Base-by-base conservation (phyloP, 2,888 invertebrate genomes). In the Tridacna gigas region DNA sequence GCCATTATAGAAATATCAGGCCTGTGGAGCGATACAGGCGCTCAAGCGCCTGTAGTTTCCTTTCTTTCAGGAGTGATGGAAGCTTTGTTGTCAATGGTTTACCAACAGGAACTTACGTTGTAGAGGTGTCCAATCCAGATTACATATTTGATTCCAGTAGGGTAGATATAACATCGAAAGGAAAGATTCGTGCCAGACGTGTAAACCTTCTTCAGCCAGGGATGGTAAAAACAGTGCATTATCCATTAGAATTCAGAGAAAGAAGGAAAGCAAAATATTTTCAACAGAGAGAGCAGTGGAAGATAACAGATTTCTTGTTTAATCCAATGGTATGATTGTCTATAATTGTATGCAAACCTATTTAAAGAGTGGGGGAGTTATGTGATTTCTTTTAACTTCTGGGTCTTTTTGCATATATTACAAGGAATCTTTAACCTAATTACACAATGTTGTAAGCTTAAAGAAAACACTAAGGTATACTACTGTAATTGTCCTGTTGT, bases 131-230 rank as follows among this genome's bases (percentile, higher is more conserved):
- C 61, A 97, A 99, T 95, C 97, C 99, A 0, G 97, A 98, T 93
- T 98, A 97, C 93, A 96, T 97, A 88, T 99, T 98, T 94, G 99
- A 99, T 94, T 97, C 98, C 26, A 97, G 98, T 11, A 96, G 99
- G 85, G 98, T 99, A 0, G 99, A 99, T 95, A 99, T 99, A 84
- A 99, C 98, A 94, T 97, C 98, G 0, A 99, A 98, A 95, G 99
- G 99, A 61, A 99, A 99, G 95, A 98, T 97, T 92, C 96, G 99
- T 89, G 99, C 99, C 0, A 96, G 99, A 69, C 98, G 97, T 95
- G 97, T 99, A 0, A 99, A 99, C 95, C 97, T 97, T 92, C 97
- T 99, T 67, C 99, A 99, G 95, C 98, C 98, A 0, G 97, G 97
- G 0, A 97, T 97, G 94, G 97, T 99, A 5, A 92, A 93, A 80